Evolutionary conservation across 37 sponge, comb jelly and placozoan genomes (phyloP), one percentile per base, ranked within the genome.

Genomic region (Spongia lamella): DNA sequence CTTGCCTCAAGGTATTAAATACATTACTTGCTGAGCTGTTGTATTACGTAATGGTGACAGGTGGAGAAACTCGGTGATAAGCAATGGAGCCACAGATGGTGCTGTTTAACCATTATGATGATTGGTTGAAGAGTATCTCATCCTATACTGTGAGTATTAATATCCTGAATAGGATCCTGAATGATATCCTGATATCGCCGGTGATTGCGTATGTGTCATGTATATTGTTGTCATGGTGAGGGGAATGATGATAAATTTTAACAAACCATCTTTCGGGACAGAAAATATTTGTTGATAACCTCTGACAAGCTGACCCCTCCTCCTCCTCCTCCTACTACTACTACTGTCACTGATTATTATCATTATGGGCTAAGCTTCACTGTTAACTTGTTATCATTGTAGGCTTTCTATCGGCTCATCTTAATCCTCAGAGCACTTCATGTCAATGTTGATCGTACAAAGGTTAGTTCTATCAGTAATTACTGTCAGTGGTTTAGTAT

Each of bases 1-100:
- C 99, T 32, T 98, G 99, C 52, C 86, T 98, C 29, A 98, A 98
- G 87, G 87, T 91, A 21, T 26, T 38, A 9, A 6, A 4, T 64
- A 64, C 9, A 34, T 27, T 34, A 14, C 9, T 20, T 35, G 21
- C 11, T 64, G 34, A n/a, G n/a, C 26, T 64, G 66, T 36, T 64
- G 66, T 27, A 58, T 58, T 5, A 9, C 7, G 27, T 25, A 14
- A 58, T 29, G 26, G 16, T 22, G 22, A 14, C 61, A 88, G 88
- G 93, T 96, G 30, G 99, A 98, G 87, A 98, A 98, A 78, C 59
- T 98, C 32, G 99, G 99, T 38, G 99, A 98, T 70, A 95, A 72
- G 99, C 99, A 67, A 98, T 90, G 20, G 99, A 98, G 67, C 99
- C 99, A 30, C 99, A 98, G 83, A 98, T 98, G 99, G 99, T 98